Percentiles rank a stretch among this genome's conserved stretches.
Evolutionary conservation across 2,888 invertebrate genomes (phyloP).

Genomic region (Neoitamus cyanurus): DNA sequence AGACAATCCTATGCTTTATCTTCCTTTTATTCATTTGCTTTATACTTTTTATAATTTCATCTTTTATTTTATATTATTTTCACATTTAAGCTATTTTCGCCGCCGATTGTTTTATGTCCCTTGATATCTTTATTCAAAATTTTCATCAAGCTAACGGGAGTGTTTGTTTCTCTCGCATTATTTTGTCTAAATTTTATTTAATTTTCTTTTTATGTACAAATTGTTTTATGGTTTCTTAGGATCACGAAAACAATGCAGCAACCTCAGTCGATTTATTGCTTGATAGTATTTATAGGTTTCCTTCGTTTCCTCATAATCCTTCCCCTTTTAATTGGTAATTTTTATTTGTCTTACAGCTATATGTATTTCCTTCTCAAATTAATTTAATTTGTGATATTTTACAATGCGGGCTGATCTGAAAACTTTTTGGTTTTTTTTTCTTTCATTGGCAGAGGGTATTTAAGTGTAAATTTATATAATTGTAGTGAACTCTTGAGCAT

Average conservation of each 20-base stretch:
- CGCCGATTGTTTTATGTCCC: conserved; percentile 4
- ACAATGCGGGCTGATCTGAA: not conserved
- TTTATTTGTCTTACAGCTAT: conserved; percentile 39
- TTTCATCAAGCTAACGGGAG: not conserved
- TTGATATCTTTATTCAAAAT: not conserved
- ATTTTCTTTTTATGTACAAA: not conserved
- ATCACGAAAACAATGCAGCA: conserved; percentile 11
- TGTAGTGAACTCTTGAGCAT: not conserved
- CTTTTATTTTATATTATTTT: not conserved
- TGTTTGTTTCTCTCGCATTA: not conserved
- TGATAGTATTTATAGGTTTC: conserved; percentile 14
- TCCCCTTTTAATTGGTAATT: not conserved
- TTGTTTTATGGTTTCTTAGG: not conserved
- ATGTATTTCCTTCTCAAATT: not conserved
- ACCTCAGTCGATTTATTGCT: conserved; percentile 42
- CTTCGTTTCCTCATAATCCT: not conserved
- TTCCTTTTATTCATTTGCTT: not conserved
- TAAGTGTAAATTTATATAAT: not conserved
- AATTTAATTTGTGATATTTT: conserved; percentile 2
- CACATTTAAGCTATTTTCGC: conserved; percentile 21
- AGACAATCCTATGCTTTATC: conserved; percentile 10
- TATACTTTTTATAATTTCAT: not conserved
- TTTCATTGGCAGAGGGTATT: not conserved
- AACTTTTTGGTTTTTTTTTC: not conserved
- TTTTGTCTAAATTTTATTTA: not conserved